phyloP scores from a whole-genome alignment of 2,113 vertebrate genomes.

The Bos indicus region DNA sequence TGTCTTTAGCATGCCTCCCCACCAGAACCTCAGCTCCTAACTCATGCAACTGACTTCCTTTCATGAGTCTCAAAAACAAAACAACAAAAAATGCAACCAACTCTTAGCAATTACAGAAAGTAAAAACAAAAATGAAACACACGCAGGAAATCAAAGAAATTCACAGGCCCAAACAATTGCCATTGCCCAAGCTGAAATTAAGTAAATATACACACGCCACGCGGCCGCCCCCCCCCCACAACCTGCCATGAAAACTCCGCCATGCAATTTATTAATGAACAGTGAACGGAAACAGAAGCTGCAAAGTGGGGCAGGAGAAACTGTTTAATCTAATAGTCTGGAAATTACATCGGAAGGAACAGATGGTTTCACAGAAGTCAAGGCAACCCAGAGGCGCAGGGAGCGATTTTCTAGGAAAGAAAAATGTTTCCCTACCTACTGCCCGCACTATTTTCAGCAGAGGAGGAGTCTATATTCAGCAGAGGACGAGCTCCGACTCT shows the following conservation, averaged over 20 bases:
- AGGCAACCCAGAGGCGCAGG: conserved; percentile 30
- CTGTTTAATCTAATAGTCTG: conserved; percentile 60
- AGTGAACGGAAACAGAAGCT: conserved; percentile 64
- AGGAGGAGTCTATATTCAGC: conserved; percentile 17
- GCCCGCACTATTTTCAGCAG: not conserved
- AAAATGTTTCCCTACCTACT: not conserved
- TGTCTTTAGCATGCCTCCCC: conserved; percentile 49
- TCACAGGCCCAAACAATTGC: conserved; percentile 16
- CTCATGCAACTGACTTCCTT: conserved; percentile 65
- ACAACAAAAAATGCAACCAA: not conserved
- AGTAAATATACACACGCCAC: conserved; percentile 40
- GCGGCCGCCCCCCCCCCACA: not conserved
- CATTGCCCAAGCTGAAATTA: conserved; percentile 67
- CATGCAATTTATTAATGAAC: conserved; percentile 44
- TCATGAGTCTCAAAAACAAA: conserved; percentile 46
- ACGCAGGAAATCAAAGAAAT: conserved; percentile 70
- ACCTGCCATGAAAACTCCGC: not conserved
- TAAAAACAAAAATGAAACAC: conserved; percentile 56
- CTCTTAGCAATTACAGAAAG: conserved; percentile 52
- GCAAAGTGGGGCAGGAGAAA: conserved; percentile 60
- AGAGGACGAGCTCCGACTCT: not conserved
- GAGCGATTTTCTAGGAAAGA: conserved; percentile 54
- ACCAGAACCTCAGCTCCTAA: conserved; percentile 50
- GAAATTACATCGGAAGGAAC: conserved; percentile 47
- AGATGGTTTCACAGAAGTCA: conserved; percentile 50